These are phyloP conservation scores for Mormyrus lacerda DNA, from an alignment of 2,113 vertebrate species.

Conservation along the genomic window DNA sequence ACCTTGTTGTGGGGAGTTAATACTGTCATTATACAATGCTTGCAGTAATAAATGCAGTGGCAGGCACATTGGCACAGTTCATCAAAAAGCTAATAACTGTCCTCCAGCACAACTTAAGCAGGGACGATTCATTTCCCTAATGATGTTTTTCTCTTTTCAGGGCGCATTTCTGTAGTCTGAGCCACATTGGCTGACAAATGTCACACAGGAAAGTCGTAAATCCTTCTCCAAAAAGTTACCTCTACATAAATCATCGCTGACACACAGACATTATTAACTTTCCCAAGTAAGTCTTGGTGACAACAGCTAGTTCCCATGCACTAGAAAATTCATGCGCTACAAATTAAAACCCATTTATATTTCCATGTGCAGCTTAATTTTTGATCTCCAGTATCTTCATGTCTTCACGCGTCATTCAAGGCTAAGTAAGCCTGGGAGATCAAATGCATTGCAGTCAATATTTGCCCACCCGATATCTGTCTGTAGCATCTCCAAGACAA, in stretches of 20 bases:
- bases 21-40: neutral
- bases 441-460: neutral
- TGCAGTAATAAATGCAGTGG: neutral
- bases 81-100: neutral
- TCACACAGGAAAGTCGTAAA: neutral
- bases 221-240: neutral
- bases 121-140: neutral
- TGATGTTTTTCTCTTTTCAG: neutral
- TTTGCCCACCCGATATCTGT: neutral
- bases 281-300: neutral
- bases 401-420: neutral
- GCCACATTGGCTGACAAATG: neutral
- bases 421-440: neutral
- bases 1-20: neutral
- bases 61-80: neutral
- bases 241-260: neutral
- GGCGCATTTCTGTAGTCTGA: neutral
- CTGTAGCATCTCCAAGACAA: neutral
- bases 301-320: neutral
- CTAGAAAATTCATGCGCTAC: neutral
- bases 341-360: neutral
- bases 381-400: neutral
- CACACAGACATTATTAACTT: neutral
- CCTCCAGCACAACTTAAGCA: neutral
- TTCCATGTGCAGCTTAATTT: neutral